phyloP scores from a whole-genome alignment of 1,140 invertebrate genomes.

The Gerris buenoi region DNA sequence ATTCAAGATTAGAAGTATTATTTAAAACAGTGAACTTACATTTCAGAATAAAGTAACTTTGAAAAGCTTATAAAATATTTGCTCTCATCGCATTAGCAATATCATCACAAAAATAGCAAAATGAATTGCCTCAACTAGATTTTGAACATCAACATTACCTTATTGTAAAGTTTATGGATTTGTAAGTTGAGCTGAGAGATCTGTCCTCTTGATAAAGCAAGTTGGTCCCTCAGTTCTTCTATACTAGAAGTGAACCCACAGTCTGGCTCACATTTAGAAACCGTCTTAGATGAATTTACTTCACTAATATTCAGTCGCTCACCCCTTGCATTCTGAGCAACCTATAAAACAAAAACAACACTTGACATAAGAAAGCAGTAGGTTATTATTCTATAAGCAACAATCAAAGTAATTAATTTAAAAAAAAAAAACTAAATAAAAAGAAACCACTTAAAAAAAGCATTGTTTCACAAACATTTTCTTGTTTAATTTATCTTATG shows the following conservation, averaged over 20 bases:
- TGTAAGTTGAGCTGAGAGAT: conserved; percentile 20
- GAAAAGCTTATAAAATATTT: too few species aligned
- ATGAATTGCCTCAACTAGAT: too few species aligned
- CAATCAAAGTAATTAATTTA: conserved; percentile 2
- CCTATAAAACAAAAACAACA: conserved; percentile 6
- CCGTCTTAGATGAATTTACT: conserved; percentile 7
- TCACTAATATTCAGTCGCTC: conserved; percentile 7
- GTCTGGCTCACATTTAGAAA: not conserved
- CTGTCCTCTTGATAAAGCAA: conserved; percentile 15
- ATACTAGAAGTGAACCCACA: conserved; percentile 3
- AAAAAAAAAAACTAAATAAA: not conserved
- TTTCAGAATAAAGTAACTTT: too few species aligned
- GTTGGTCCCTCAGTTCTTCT: conserved; percentile 18
- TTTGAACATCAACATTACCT: too few species aligned
- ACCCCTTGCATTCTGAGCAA: conserved; percentile 15
- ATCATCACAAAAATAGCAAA: too few species aligned
- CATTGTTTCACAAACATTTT: not conserved
- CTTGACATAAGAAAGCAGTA: too few species aligned
- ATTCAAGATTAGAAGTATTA: too few species aligned
- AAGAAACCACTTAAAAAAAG: not conserved
- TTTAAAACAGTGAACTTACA: too few species aligned
- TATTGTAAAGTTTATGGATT: conserved; percentile 17
- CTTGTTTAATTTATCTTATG: not conserved
- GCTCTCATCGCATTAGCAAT: too few species aligned
- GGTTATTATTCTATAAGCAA: too few species aligned